Percentiles rank a stretch among this genome's conserved stretches.
Conservation (phyloP, 2,888 invertebrate species). For the Mythimna ferrago region DNA sequence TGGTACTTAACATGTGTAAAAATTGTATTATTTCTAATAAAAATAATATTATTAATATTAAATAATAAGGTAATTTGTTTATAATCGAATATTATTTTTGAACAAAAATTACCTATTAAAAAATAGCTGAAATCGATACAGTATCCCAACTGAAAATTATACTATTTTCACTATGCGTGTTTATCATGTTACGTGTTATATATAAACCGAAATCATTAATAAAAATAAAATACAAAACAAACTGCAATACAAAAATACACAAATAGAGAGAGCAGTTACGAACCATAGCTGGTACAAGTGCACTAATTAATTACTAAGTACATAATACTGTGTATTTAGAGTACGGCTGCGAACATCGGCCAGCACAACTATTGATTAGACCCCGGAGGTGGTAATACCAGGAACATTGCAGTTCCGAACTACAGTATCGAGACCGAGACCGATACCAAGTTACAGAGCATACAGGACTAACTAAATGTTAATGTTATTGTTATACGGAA, state of each 20-base stretch:
- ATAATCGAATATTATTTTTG: too few species aligned
- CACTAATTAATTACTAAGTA: slow-evolving; percentile 60
- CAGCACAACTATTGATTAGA: slow-evolving; percentile 63
- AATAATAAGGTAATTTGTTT: too few species aligned
- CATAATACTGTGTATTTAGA: slow-evolving; percentile 56
- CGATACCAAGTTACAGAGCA: slow-evolving; percentile 59
- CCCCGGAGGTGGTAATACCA: slow-evolving; percentile 59
- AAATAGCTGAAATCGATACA: too few species aligned
- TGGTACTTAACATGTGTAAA: too few species aligned
- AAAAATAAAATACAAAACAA: background rate
- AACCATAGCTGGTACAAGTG: slow-evolving; percentile 30
- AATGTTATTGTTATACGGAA: slow-evolving; percentile 54
- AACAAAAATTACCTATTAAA: too few species aligned
- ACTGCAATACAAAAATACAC: slow-evolving; percentile 22
- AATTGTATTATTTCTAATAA: too few species aligned
- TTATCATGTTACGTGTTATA: too few species aligned
- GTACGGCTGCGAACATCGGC: slow-evolving; percentile 57
- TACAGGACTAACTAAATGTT: slow-evolving; percentile 61
- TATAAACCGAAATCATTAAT: background rate
- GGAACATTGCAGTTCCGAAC: slow-evolving; percentile 60
- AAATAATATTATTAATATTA: too few species aligned
- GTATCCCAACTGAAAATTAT: too few species aligned
- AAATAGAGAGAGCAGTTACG: slow-evolving; percentile 3
- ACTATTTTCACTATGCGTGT: too few species aligned
- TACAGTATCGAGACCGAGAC: slow-evolving; percentile 60